Evolutionary conservation across 2,888 invertebrate species (phyloP).

Genomic region (Automeris io): DNA sequence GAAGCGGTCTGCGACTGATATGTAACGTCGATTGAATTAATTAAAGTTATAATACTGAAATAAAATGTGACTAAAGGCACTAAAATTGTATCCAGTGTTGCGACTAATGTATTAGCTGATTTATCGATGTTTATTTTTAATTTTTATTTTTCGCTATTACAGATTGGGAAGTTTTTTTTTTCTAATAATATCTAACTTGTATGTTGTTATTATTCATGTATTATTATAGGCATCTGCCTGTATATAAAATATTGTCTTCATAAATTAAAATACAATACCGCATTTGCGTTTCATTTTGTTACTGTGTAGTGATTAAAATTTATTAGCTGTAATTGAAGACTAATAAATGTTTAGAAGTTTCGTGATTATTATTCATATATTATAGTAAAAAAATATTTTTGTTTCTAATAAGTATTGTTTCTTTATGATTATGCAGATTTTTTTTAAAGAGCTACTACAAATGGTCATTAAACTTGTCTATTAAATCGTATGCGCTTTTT

Average conservation of each 20-base stretch:
- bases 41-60: constrained; percentile 1
- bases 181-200: constrained; percentile 26
- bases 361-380: constrained; percentile 6
- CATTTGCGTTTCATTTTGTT: constrained; percentile 46
- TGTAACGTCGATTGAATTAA: constrained; percentile 3
- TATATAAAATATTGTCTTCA: constrained; percentile 43
- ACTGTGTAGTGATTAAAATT: constrained; percentile 52
- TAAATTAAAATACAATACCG: constrained; percentile 47
- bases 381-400: constrained; percentile 24
- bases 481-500: constrained; percentile 29
- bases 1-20: constrained; percentile 15
- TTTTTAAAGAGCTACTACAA: constrained; percentile 58
- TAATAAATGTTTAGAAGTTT: constrained; percentile 50
- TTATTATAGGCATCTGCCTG: constrained; percentile 38
- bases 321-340: constrained; percentile 47
- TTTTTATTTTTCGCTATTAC: constrained; percentile 9
- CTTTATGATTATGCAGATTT: constrained; percentile 61
- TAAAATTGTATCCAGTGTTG: constrained; percentile 31
- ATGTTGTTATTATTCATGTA: constrained; percentile 56
- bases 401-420: constrained; percentile 33
- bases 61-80: constrained; percentile 24
- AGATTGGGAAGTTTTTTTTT: constrained; percentile 18
- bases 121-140: constrained; percentile 31
- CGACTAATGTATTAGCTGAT: constrained; percentile 29
- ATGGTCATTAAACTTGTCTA: constrained; percentile 70